Evolutionary conservation across 2,113 vertebrate genomes (phyloP), one percentile per base, ranked within the genome.

Genomic region (Sula dactylatra): DNA sequence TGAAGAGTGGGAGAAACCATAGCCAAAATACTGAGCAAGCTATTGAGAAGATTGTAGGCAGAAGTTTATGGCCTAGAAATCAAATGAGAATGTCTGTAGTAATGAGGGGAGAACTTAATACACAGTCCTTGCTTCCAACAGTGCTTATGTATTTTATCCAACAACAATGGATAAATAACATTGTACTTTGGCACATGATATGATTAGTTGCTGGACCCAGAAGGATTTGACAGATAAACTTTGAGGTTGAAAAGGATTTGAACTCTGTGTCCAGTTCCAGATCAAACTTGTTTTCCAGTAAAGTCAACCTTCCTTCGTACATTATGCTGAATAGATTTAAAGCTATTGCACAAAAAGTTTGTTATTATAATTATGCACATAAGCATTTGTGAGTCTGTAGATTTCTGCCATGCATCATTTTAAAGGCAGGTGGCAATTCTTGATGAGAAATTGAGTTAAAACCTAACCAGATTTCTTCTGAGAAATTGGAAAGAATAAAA

Each of bases 371-470:
- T 77, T 21, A 61, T 4, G 10, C 34, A 70, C 66, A 86, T 81
- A 17, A 78, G 14, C 29, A 36, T 86, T 82, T 89, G 31, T 79
- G 50, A 89, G 61, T 94, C 72, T 90, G 47, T 74, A 93, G 10
- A 69, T 83, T 80, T 91, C 59, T 88, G 44, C 34, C 12, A 4
- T 62, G n/a, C 69, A 86, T 93, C 69, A 91, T 71, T 79, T 87
- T 84, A 90, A 91, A 91, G 62, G 72, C 83, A 97, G 89, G 77
- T 93, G 80, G 80, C 47, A 88, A 70, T 83, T 78, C 59, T 59
- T 94, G 64, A 79, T 91, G 77, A 88, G 69, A 90, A 94, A 94
- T 69, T 93, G 45, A 61, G 74, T 96, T 93, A 90, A 88, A 91
- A 85, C 44, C 32, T 93, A 90, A 97, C 66, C 19, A 67, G 5